Evolutionary conservation across 2,888 invertebrate species (phyloP), one percentile per base, ranked within the genome.

Genomic region (Lomographa bimaculata): DNA sequence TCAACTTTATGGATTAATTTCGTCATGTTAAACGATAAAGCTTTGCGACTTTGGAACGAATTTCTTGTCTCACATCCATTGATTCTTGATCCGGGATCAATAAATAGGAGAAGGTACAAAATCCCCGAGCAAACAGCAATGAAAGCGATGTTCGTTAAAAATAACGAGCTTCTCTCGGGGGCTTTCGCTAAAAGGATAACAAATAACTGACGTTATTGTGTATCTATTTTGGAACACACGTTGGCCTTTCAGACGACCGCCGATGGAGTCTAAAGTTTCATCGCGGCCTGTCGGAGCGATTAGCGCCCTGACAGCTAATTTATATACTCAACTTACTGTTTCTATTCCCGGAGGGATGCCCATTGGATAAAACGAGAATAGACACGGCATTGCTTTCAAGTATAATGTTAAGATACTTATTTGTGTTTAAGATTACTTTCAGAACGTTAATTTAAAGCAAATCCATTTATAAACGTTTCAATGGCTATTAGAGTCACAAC

Each of bases 271-370:
- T 83, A 75, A 77, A 85, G 81, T 85, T 86, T 86, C 86, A 83
- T 83, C 86, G 87, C 81, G 79, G 84, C 72, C 81, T 86, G 89
- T 83, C 83, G 67, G 79, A 85, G 57, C 89, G 89, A 89, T 89
- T 89, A 89, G 86, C 83, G 77, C 54, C 59, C 68, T 84, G 87
- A 87, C 89, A 89, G 86, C 85, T 87, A 86, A 89, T 89, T 87
- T 87, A 87, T 87, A 80, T 83, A 84, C 83, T 83, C 83, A 82
- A 86, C 83, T 85, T 83, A 86, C 83, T 65, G 76, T 76, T n/a
- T 83, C 85, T 87, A 86, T 89, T 87, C 77, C 64, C 64, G 71
- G 71, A 59, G 72, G 71, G 71, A 69, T 65, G 54, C 55, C 54
- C 64, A 60, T 60, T 77, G 78, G 70, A 59, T 38, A 41, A 17